A percentile compares a stretch with the other conserved stretches of the same genome.
Evolutionary conservation across 2,888 invertebrate species (phyloP).

Genomic region (Sphecodes monilicornis): DNA sequence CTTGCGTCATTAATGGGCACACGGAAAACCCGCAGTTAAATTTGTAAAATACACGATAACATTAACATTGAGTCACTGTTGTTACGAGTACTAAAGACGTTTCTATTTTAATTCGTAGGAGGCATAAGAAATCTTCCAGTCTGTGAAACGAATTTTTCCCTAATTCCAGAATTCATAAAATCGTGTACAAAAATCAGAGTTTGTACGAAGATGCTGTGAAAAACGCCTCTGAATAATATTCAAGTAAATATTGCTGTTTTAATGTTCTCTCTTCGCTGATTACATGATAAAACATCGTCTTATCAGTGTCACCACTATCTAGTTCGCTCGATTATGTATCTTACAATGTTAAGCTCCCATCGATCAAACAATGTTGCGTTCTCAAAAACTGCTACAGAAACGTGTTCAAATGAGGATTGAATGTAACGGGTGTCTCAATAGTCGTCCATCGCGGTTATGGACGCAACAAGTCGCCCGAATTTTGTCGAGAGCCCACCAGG

Average conservation of each 20-base stretch:
- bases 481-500: neutral
- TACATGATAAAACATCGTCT: neutral
- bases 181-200: too few relatives aligned
- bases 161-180: too few relatives aligned
- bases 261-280: neutral
- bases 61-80: neutral
- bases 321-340: neutral
- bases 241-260: neutral
- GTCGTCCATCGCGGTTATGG: neutral
- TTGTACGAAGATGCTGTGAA: too few relatives aligned
- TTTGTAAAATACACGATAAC: too few relatives aligned
- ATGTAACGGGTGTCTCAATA: neutral
- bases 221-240: too few relatives aligned
- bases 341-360: neutral
- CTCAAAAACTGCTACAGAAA: neutral
- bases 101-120: too few relatives aligned
- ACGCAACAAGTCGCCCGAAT: slow-evolving; percentile 32
- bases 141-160: too few relatives aligned
- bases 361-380: neutral
- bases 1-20: too few relatives aligned
- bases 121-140: too few relatives aligned
- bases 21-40: too few relatives aligned
- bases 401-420: neutral
- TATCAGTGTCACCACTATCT: neutral
- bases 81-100: too few relatives aligned